A percentile compares a stretch with the other conserved stretches of the same genome.
Evolutionary conservation across 2,888 invertebrate species (phyloP).

Genomic region (Dendrolimus houi): DNA sequence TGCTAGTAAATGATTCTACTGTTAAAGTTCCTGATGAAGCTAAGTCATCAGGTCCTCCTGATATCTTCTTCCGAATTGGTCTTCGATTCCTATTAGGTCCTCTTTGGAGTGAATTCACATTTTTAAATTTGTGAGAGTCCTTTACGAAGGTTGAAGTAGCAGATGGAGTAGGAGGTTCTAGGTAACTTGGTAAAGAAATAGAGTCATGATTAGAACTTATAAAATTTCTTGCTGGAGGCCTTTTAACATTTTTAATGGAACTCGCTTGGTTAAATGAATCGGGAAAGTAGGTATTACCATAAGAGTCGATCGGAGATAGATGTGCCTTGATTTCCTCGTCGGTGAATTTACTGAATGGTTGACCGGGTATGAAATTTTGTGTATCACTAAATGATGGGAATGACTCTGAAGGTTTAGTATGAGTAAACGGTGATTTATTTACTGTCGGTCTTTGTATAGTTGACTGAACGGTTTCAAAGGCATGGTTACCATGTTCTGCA

Average conservation of each 20-base stretch:
- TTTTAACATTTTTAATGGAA: slow-evolving; percentile 53
- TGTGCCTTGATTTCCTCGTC: slow-evolving; percentile 44
- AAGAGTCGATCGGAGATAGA: slow-evolving; percentile 52
- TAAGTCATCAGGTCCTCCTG: slow-evolving; percentile 54
- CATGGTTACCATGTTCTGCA: slow-evolving; percentile 60
- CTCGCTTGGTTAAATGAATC: slow-evolving; percentile 64
- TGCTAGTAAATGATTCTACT: slow-evolving; percentile 40
- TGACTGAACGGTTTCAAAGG: slow-evolving; percentile 64
- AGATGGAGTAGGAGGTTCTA: slow-evolving; percentile 65
- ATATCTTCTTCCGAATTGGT: slow-evolving; percentile 63
- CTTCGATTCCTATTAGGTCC: slow-evolving; percentile 48
- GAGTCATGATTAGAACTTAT: slow-evolving; percentile 35
- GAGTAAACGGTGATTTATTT: slow-evolving; percentile 48
- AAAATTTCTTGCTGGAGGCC: slow-evolving; percentile 42
- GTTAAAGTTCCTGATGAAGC: slow-evolving; percentile 59
- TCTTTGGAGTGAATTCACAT: slow-evolving; percentile 51
- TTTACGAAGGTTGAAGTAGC: slow-evolving; percentile 49
- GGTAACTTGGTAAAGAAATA: slow-evolving; percentile 58
- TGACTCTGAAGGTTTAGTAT: slow-evolving; percentile 46
- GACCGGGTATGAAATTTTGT: slow-evolving; percentile 54
- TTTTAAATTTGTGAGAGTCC: slow-evolving; percentile 51
- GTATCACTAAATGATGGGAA: slow-evolving; percentile 44
- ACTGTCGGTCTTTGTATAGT: slow-evolving; percentile 47
- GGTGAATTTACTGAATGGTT: slow-evolving; percentile 41
- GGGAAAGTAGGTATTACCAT: slow-evolving; percentile 59